Conservation (phyloP, 2,888 invertebrate genomes). For the Laothoe populi region DNA sequence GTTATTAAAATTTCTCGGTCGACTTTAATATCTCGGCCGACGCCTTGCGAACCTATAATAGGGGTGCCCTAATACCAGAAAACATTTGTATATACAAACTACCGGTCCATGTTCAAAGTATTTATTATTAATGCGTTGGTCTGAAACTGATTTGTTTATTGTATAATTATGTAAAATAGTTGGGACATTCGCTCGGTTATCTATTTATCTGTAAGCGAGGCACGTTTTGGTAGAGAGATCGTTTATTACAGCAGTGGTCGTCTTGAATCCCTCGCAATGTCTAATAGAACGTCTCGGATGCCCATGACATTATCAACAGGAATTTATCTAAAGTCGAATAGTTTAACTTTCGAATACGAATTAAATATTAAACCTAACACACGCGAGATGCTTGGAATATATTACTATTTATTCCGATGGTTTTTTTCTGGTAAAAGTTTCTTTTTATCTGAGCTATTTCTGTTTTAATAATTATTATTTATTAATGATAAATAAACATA, state of each 20-base stretch:
- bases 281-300: constrained; percentile 14
- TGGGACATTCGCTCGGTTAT: constrained; percentile 17
- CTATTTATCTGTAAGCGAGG: constrained; percentile 17
- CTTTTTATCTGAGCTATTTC: background rate
- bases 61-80: background rate
- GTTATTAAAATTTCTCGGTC: too few relatives aligned
- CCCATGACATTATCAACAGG: constrained; percentile 8
- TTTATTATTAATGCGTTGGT: constrained; percentile 11
- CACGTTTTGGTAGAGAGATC: constrained; percentile 19
- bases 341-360: constrained; percentile 2
- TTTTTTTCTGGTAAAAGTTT: background rate
- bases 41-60: too few relatives aligned
- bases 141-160: constrained; percentile 25
- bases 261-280: constrained; percentile 17
- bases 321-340: constrained; percentile 6
- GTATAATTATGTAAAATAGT: constrained; percentile 24
- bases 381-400: background rate
- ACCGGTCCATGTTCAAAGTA: background rate
- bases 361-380: background rate
- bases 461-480: too few relatives aligned
- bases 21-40: too few relatives aligned
- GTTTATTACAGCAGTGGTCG: constrained; percentile 18
- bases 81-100: background rate
- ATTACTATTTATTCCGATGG: background rate
- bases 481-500: too few relatives aligned